Conservation (phyloP, 2,888 invertebrate species). For the Stenurella melanura region DNA sequence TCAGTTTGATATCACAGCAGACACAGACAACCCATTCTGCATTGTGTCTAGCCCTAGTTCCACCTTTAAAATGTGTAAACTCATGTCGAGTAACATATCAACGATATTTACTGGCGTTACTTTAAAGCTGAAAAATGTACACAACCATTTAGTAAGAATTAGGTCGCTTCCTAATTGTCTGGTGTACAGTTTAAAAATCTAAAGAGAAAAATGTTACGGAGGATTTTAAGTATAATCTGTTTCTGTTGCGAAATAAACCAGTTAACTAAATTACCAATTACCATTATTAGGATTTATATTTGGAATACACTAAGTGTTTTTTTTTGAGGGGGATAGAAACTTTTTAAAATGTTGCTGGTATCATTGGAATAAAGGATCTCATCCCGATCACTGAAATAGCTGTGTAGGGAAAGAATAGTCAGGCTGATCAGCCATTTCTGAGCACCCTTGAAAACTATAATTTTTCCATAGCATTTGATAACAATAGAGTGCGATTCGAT, state of each 20-base stretch:
- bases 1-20: conserved; percentile 2
- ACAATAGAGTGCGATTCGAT: too few relatives aligned
- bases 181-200: neutral
- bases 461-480: too few relatives aligned
- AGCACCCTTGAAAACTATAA: too few relatives aligned
- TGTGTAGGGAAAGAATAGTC: too few relatives aligned
- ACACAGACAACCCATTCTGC: conserved; percentile 4
- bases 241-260: neutral
- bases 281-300: too few relatives aligned
- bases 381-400: too few relatives aligned
- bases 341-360: too few relatives aligned
- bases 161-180: neutral
- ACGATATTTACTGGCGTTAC: neutral
- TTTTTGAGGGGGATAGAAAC: too few relatives aligned
- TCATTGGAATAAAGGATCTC: too few relatives aligned
- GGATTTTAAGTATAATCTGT: neutral
- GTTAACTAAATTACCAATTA: conserved; percentile 9
- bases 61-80: conserved; percentile 3
- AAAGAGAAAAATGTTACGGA: neutral
- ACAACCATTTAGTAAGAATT: neutral
- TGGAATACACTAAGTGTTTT: too few relatives aligned
- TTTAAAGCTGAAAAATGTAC: neutral
- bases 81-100: neutral
- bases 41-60: conserved; percentile 5
- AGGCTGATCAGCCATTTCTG: too few relatives aligned